Base-by-base conservation (phyloP, 2,888 invertebrate species). In the Trilocha varians region DNA sequence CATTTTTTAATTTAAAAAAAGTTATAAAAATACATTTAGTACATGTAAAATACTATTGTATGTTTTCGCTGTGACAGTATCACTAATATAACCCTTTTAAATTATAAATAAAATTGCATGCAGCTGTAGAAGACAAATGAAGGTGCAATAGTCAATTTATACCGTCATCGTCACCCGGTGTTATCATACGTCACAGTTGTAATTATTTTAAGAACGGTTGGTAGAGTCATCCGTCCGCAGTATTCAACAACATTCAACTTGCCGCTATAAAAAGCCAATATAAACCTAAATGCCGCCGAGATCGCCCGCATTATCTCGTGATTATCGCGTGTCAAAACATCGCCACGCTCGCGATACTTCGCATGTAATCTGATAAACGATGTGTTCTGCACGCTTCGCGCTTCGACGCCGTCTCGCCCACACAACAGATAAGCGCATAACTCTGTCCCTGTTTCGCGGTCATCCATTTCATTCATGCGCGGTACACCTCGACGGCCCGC, bases 241-340 rank as follows among this genome's bases (percentile, higher is more conserved):
- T 74, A 72, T 72, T 70, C 65, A 62, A 65, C 62, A 65, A 66
- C 58, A 69, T 65, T 67, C 65, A 62, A 68, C 62, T 66, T 62
- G 62, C 56, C 55, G 63, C 71, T 71, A 77, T 78, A 82, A 80
- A 84, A 84, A 83, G 78, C 78, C 72, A 84, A 82, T 82, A 80
- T 84, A 78, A 84, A 80, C 83, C 82, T 83, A 84, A 85, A 78
- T 72, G 82, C 73, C 73, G 67, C 62, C 62, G 78, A 83, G 84
- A 85, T 84, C 82, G 83, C 69, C 69, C 78, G 84, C 77, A 86
- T 87, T 87, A 87, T 84, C 86, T 84, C 74, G 78, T 83, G 84
- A 86, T 86, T 86, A 86, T 87, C 87, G 84, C 84, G 85, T 86
- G 87, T 87, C 86, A 87, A 86, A 87, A 87, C 86, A 87, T 86